Evolutionary conservation across 2,888 invertebrate genomes (phyloP).

Genomic region (Polymixis lichenea): DNA sequence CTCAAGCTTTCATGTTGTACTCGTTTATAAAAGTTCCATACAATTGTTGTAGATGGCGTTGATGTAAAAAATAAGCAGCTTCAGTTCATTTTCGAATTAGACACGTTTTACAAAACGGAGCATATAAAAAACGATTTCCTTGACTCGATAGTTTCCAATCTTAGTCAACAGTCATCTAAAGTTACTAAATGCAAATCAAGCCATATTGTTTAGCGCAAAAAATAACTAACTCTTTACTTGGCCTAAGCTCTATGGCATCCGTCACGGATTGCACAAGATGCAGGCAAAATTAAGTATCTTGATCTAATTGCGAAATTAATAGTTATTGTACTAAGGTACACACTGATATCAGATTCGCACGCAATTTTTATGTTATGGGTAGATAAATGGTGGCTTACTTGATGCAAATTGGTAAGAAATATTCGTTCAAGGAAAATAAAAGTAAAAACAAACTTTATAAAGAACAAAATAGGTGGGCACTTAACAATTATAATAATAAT

Average conservation of each 20-base stretch:
- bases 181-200: constrained; percentile 71
- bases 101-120: constrained; percentile 63
- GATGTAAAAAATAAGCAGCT: neutral
- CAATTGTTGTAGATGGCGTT: constrained; percentile 43
- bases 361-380: constrained; percentile 1
- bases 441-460: too few species aligned
- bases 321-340: constrained; percentile 2
- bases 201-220: constrained; percentile 46
- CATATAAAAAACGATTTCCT: constrained; percentile 71
- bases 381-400: neutral
- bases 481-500: too few species aligned
- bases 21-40: constrained; percentile 5
- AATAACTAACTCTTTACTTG: constrained; percentile 27
- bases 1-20: neutral
- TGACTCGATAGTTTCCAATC: constrained; percentile 71
- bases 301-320: constrained; percentile 26
- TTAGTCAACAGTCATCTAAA: constrained; percentile 68
- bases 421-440: neutral
- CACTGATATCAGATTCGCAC: constrained; percentile 1
- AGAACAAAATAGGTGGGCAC: too few species aligned
- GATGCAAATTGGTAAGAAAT: neutral
- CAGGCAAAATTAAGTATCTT: constrained; percentile 9
- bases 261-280: constrained; percentile 33
- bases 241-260: constrained; percentile 13
- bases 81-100: constrained; percentile 58